Conservation (phyloP, 2,797 vertebrate species). For the Muraenolepis orangiensis region DNA sequence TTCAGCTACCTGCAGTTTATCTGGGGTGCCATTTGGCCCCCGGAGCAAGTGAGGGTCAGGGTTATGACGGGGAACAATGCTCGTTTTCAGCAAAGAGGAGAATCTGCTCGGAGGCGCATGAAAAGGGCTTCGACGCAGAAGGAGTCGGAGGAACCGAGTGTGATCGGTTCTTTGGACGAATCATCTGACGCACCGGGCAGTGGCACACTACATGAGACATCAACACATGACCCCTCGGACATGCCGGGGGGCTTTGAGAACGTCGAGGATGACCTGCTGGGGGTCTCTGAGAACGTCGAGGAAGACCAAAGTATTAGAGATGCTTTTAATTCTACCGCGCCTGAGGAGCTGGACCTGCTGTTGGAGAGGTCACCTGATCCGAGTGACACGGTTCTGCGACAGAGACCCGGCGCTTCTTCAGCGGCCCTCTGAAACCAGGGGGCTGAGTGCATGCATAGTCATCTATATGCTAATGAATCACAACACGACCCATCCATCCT, state of each 20-base stretch:
- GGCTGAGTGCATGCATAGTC: neutral
- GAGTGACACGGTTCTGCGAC: constrained; percentile 57
- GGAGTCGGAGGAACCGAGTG: constrained; percentile 45
- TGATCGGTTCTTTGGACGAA: constrained; percentile 52
- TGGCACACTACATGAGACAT: constrained; percentile 18
- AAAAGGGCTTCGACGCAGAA: constrained; percentile 63
- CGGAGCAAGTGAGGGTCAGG: constrained; percentile 73
- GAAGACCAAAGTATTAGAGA: constrained; percentile 29
- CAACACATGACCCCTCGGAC: constrained; percentile 31
- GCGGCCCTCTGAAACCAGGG: constrained; percentile 63
- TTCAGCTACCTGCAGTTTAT: constrained; percentile 88
- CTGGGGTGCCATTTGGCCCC: constrained; percentile 83
- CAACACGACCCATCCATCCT: neutral
- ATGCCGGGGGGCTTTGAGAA: constrained; percentile 23
- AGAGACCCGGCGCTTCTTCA: constrained; percentile 69
- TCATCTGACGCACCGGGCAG: constrained; percentile 33
- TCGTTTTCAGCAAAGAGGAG: constrained; percentile 71
- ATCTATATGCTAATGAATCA: neutral
- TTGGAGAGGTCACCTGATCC: constrained; percentile 19
- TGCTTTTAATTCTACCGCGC: constrained; percentile 31
- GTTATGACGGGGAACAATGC: constrained; percentile 78
- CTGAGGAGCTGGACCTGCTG: constrained; percentile 24
- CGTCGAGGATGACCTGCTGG: constrained; percentile 15
- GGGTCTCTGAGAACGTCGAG: constrained; percentile 19
- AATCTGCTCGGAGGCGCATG: constrained; percentile 73